Conservation (phyloP, 1,140 invertebrate genomes). For the Batillaria attramentaria region DNA sequence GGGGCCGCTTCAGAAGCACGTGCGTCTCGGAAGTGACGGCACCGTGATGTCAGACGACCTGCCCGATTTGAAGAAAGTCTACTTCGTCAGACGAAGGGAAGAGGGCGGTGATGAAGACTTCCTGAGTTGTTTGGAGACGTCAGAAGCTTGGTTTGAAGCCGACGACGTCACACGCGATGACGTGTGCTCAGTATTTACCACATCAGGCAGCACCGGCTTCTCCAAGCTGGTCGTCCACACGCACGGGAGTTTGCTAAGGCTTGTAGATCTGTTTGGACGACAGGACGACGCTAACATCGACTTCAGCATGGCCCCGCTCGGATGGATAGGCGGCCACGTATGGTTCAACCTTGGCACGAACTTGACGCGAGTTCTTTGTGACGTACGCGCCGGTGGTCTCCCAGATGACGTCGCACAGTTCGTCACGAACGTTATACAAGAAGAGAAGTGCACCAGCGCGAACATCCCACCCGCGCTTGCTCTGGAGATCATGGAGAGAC, state of each 20-base stretch:
- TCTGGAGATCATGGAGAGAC: neutral
- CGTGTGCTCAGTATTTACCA: conserved; percentile 8
- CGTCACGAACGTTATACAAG: neutral
- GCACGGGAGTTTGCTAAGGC: neutral
- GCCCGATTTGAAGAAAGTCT: neutral
- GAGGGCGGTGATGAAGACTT: neutral
- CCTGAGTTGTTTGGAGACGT: neutral
- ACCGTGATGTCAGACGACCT: neutral
- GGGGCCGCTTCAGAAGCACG: conserved; percentile 1
- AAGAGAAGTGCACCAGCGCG: conserved; percentile 1
- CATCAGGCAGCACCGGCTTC: conserved; percentile 19
- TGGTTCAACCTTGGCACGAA: neutral
- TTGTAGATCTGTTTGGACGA: too few relatives aligned
- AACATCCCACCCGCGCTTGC: neutral
- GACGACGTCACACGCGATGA: conserved; percentile 8
- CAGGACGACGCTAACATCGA: too few relatives aligned
- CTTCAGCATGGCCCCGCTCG: neutral
- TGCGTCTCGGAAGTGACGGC: neutral
- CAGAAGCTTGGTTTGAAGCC: neutral
- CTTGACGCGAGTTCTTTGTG: neutral
- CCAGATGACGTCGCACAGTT: neutral
- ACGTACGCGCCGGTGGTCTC: neutral
- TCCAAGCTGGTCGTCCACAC: conserved; percentile 18
- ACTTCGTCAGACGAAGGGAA: neutral
- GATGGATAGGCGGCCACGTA: conserved; percentile 5